phyloP scores from a whole-genome alignment of 2,888 invertebrate species.

The Cephus nigrinus region DNA sequence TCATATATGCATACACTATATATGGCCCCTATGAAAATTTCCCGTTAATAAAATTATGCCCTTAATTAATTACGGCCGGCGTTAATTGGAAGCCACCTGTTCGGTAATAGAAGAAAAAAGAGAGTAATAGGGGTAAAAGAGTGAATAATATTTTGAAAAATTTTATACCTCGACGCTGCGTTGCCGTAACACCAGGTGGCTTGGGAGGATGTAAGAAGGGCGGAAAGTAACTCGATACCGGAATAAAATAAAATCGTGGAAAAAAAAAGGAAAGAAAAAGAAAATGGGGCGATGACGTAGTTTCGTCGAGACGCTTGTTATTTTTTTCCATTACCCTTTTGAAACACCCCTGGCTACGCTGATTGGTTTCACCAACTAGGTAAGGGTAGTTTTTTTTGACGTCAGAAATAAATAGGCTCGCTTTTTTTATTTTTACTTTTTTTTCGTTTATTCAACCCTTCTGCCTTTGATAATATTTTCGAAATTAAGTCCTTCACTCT shows the following conservation, averaged over 20 bases:
- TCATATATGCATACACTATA: background rate
- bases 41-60: background rate
- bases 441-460: background rate
- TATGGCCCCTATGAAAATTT: background rate
- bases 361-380: background rate
- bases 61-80: background rate
- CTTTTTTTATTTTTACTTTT: background rate
- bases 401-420: too few relatives aligned
- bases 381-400: background rate
- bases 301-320: background rate
- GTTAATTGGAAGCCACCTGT: background rate
- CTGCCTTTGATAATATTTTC: background rate
- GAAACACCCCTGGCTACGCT: background rate
- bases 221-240: background rate
- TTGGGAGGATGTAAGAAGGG: background rate
- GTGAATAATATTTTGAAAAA: background rate
- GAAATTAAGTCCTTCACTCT: background rate
- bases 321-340: background rate
- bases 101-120: background rate
- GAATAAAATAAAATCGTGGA: background rate
- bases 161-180: background rate
- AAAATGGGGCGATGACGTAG: background rate
- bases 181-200: background rate
- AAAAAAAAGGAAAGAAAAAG: background rate
- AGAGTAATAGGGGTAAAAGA: background rate